phyloP scores from a whole-genome alignment of 1,140 invertebrate species.

The Drosophila sechellia region DNA sequence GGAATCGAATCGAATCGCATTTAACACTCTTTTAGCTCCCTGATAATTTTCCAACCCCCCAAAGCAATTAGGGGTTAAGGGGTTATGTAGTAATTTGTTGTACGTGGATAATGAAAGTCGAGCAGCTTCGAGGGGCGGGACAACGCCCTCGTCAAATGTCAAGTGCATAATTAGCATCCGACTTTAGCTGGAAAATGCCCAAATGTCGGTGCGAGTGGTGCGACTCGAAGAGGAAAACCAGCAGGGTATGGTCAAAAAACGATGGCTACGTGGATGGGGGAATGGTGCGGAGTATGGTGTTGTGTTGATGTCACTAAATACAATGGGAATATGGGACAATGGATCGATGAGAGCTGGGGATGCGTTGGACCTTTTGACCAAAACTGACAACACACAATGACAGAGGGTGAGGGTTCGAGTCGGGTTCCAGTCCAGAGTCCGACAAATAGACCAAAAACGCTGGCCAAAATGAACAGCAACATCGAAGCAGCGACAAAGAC shows the following conservation, averaged over 20 bases:
- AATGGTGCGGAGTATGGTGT: constrained; percentile 8
- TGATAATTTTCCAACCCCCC: neutral
- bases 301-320: constrained; percentile 49
- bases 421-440: constrained; percentile 5
- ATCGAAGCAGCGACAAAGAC: constrained; percentile 60
- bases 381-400: constrained; percentile 32
- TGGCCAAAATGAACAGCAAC: constrained; percentile 36
- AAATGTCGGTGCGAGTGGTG: constrained; percentile 21
- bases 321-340: constrained; percentile 52
- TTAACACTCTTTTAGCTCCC: neutral
- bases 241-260: constrained; percentile 14
- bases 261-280: neutral
- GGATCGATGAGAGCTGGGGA: constrained; percentile 40
- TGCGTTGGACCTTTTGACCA: constrained; percentile 50
- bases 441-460: constrained; percentile 51
- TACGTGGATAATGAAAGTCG: constrained; percentile 44
- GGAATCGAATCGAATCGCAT: neutral
- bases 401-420: constrained; percentile 1
- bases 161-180: constrained; percentile 74
- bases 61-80: constrained; percentile 30
- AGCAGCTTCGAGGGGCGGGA: neutral
- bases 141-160: constrained; percentile 69
- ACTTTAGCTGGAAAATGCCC: constrained; percentile 38
- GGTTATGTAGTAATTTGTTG: constrained; percentile 47
- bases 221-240: constrained; percentile 27